phyloP scores from a whole-genome alignment of 2,113 vertebrate genomes.

The Catharus fuscescens region DNA sequence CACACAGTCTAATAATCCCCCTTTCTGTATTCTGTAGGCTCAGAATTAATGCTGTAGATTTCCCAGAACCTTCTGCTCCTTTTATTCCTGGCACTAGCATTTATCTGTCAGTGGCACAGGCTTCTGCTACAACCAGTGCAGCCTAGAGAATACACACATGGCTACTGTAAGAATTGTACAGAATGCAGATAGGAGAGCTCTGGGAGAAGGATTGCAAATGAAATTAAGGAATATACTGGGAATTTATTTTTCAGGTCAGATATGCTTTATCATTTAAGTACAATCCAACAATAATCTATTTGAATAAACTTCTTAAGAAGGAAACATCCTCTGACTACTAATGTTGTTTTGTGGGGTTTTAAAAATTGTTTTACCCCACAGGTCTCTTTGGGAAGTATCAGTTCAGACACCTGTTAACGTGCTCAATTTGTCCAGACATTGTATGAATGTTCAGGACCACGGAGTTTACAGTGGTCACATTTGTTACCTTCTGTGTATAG shows the following conservation, averaged over 20 bases:
- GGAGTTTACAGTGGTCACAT: not conserved
- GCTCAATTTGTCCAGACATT: not conserved
- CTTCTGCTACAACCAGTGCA: conserved; percentile 56
- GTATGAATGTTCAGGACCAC: not conserved
- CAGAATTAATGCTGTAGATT: conserved; percentile 60
- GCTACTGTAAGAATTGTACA: conserved; percentile 62
- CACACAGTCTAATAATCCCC: not conserved
- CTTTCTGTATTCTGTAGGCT: conserved; percentile 58
- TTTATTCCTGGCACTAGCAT: conserved; percentile 67
- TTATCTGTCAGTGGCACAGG: conserved; percentile 39
- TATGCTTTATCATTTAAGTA: not conserved
- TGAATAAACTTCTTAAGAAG: not conserved
- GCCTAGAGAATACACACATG: conserved; percentile 50
- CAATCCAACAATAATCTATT: not conserved
- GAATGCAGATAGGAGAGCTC: not conserved
- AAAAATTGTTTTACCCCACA: not conserved
- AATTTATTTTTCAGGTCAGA: not conserved
- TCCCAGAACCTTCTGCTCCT: conserved; percentile 65
- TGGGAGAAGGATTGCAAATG: not conserved
- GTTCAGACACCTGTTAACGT: not conserved
- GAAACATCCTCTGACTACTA: not conserved
- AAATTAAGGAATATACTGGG: not conserved
- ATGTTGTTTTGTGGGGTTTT: not conserved
- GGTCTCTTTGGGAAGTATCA: not conserved
- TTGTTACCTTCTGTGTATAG: not conserved